Conservation (phyloP, 2,888 invertebrate species). For the Sesamia inferens region DNA sequence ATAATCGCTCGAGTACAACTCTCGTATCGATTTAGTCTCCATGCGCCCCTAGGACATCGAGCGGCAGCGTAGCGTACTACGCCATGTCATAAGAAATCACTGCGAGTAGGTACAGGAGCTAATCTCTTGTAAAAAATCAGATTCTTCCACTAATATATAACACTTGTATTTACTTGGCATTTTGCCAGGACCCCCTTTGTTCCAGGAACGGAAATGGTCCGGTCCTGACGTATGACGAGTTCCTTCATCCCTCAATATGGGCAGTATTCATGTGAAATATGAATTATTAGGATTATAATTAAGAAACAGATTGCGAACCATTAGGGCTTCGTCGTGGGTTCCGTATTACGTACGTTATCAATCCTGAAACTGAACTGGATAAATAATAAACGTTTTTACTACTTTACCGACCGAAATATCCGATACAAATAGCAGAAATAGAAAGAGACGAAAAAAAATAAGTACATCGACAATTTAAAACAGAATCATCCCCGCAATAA, state of each 20-base stretch:
- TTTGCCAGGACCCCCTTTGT: constrained; percentile 29
- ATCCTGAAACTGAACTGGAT: constrained; percentile 17
- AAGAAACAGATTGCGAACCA: not conserved
- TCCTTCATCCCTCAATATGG: constrained; percentile 22
- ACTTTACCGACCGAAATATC: not conserved
- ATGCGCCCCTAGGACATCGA: constrained; percentile 19
- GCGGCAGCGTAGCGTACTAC: constrained; percentile 15
- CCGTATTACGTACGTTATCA: constrained; percentile 20
- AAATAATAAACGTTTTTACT: not conserved
- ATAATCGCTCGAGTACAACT: constrained; percentile 26
- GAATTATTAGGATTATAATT: not conserved
- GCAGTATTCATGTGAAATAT: constrained; percentile 2
- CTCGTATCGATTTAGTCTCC: constrained; percentile 39
- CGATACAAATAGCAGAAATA: not conserved
- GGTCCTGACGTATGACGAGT: constrained; percentile 24
- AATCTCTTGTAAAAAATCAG: constrained; percentile 34
- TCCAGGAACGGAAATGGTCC: constrained; percentile 41
- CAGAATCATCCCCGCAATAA: constrained; percentile 32
- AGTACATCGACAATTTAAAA: constrained; percentile 26
- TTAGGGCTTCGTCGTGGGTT: constrained; percentile 5
- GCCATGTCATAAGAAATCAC: constrained; percentile 17
- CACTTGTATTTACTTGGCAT: constrained; percentile 44
- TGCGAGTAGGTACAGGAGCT: not conserved
- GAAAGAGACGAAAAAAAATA: constrained; percentile 10
- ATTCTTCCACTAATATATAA: constrained; percentile 31